These are phyloP conservation scores for Meleagris gallopavo DNA, from an alignment of 2,113 vertebrate species.

Conservation along the genomic window DNA sequence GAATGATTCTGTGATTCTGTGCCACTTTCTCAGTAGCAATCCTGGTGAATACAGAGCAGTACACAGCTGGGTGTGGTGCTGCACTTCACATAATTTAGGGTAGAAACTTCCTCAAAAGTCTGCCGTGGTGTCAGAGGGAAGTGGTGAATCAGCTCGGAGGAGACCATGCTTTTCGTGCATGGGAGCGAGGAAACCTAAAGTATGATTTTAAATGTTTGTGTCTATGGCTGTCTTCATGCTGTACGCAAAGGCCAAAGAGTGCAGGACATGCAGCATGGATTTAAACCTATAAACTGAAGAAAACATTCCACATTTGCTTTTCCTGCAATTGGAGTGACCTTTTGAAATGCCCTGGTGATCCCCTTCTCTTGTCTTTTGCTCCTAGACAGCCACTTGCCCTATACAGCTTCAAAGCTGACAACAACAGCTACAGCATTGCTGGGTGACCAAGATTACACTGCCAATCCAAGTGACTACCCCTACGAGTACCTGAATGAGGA, in stretches of 20 bases:
- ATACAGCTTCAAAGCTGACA: background rate
- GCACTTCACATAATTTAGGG: background rate
- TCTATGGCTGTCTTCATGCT: background rate
- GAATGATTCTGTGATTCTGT: background rate
- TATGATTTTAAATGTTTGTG: background rate
- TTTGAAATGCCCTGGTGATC: background rate
- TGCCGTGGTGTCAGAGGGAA: background rate
- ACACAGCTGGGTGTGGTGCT: background rate
- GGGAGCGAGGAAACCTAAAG: accelerated
- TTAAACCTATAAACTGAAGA: background rate
- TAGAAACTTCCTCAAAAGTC: background rate
- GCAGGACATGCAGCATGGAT: background rate
- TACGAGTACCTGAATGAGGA: conserved; percentile 58
- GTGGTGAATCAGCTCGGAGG: background rate
- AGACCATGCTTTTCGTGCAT: accelerated
- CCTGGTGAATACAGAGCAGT: background rate
- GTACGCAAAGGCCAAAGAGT: background rate
- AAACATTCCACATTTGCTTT: background rate
- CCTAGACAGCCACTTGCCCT: background rate
- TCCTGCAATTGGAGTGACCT: background rate
- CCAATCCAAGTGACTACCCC: background rate
- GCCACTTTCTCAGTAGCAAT: background rate
- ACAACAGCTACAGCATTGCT: background rate
- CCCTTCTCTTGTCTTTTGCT: background rate
- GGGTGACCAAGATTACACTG: background rate